Evolutionary conservation across 2,888 invertebrate genomes (phyloP).

Genomic region (Stictocephala bisonia): DNA sequence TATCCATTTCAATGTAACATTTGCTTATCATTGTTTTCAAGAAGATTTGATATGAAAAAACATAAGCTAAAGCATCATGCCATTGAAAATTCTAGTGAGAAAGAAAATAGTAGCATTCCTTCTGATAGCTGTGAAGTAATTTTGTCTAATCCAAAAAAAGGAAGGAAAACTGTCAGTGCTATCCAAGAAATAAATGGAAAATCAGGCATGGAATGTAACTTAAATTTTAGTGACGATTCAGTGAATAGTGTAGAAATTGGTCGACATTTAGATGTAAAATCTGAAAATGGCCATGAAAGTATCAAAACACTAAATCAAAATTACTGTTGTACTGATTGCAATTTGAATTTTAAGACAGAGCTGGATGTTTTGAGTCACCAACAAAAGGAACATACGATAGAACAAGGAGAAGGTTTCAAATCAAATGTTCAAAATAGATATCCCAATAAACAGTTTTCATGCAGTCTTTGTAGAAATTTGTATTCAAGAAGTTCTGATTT

Average conservation of each 20-base stretch:
- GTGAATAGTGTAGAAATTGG: conserved; percentile 3
- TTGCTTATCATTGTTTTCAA: background rate
- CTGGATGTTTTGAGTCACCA: too few relatives aligned
- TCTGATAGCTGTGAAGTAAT: background rate
- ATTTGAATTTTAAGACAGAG: too few relatives aligned
- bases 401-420: conserved; percentile 21
- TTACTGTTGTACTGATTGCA: too few relatives aligned
- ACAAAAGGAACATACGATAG: conserved; percentile 15
- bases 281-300: too few relatives aligned
- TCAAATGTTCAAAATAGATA: background rate
- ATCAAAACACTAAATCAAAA: too few relatives aligned
- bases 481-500: conserved; percentile 41
- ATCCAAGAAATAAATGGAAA: too few relatives aligned
- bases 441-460: too few relatives aligned
- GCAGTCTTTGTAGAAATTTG: conserved; percentile 38
- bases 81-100: background rate
- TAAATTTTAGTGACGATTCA: conserved; percentile 20
- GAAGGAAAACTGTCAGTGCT: background rate
- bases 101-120: conserved; percentile 2
- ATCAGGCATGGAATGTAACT: too few relatives aligned
- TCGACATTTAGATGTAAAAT: conserved; percentile 21
- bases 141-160: background rate
- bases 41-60: conserved; percentile 4
- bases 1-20: background rate
- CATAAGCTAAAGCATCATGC: conserved; percentile 18